Evolutionary conservation across 1,140 invertebrate genomes (phyloP).

Genomic region (Parapsyche elsis): DNA sequence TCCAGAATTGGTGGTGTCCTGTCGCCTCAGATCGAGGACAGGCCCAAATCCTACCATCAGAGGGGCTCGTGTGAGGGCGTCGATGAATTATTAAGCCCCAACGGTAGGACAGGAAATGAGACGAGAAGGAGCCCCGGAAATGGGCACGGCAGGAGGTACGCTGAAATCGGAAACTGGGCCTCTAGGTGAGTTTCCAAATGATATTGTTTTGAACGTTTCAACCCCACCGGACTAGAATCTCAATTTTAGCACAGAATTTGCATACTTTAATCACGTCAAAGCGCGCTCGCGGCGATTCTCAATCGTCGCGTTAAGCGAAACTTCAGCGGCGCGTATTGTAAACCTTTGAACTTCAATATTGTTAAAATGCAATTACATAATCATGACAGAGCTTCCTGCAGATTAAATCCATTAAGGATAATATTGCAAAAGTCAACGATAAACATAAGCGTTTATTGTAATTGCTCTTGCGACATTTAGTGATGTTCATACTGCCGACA

Average conservation of each 20-base stretch:
- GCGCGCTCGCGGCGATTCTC: too few species aligned
- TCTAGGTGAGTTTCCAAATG: constrained; percentile 59
- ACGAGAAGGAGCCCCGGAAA: constrained; percentile 65
- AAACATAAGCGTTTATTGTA: too few species aligned
- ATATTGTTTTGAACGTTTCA: not conserved
- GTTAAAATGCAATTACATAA: too few species aligned
- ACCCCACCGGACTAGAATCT: not conserved
- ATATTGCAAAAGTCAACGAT: too few species aligned
- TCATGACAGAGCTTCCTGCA: too few species aligned
- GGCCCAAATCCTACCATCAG: constrained; percentile 36
- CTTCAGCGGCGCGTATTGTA: too few species aligned
- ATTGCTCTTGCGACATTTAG: too few species aligned
- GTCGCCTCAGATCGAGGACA: constrained; percentile 38
- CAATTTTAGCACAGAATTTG: not conserved
- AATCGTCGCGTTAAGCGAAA: too few species aligned
- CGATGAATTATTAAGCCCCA: constrained; percentile 66
- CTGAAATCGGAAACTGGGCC: constrained; percentile 68
- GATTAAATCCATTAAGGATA: too few species aligned
- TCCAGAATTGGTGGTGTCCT: constrained; percentile 60
- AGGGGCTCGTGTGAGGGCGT: constrained; percentile 43
- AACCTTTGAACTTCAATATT: too few species aligned
- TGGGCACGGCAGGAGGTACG: constrained; percentile 63
- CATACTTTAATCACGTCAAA: too few species aligned
- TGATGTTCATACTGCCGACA: too few species aligned
- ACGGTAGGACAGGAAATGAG: constrained; percentile 67